Evolutionary conservation across 64 coral and sea anemone species (phyloP).

Genomic region (Acropora tenuis): DNA sequence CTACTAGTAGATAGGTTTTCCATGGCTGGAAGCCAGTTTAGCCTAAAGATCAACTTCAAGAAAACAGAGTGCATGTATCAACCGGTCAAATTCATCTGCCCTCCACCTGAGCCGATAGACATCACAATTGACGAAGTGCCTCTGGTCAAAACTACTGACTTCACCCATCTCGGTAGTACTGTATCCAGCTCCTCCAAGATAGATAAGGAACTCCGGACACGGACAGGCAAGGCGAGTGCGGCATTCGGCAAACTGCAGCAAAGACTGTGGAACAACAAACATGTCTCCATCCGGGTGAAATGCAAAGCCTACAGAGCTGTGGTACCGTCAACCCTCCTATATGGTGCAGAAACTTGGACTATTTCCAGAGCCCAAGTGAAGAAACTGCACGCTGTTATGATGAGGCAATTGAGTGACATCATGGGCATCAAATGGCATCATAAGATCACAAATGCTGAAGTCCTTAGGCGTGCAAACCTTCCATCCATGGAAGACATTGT

Average conservation of each 20-base stretch:
- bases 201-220: background rate
- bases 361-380: constrained; percentile 22
- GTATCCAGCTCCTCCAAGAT: background rate
- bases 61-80: background rate
- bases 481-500: constrained; percentile 18
- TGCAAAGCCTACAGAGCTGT: constrained; percentile 45
- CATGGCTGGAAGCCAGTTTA: constrained; percentile 1
- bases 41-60: constrained; percentile 41
- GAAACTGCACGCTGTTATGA: constrained; percentile 48
- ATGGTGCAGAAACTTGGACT: constrained; percentile 45
- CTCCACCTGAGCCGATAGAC: no score
- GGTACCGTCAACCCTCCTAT: constrained; percentile 24
- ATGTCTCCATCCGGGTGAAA: constrained; percentile 35
- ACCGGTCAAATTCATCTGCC: no score
- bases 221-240: constrained; percentile 1
- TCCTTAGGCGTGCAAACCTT: background rate
- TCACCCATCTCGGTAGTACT: background rate
- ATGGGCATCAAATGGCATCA: constrained; percentile 15
- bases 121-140: no score
- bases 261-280: constrained; percentile 21
- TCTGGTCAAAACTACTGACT: background rate
- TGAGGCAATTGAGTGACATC: constrained; percentile 25
- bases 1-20: constrained; percentile 22
- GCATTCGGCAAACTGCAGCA: constrained; percentile 27
- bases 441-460: background rate